phyloP scores from a whole-genome alignment of 2,113 vertebrate genomes.

The Colistium nudipinnis region DNA sequence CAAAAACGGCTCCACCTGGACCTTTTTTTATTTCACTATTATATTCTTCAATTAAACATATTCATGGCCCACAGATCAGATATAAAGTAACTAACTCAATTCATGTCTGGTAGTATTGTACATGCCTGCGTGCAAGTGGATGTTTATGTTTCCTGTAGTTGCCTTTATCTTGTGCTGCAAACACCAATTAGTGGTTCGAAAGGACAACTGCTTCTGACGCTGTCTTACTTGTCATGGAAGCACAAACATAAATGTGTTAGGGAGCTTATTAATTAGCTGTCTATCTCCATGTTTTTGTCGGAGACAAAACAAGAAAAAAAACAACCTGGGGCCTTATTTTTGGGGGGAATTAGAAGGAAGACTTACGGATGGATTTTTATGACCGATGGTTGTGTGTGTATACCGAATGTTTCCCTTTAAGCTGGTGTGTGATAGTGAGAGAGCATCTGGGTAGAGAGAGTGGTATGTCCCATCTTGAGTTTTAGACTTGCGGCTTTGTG shows the following conservation, averaged over 20 bases:
- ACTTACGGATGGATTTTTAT: slow-evolving; percentile 16
- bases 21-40: slow-evolving; percentile 21
- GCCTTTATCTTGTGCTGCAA: slow-evolving; percentile 16
- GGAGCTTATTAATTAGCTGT: slow-evolving; percentile 30
- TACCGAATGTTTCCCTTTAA: slow-evolving; percentile 9
- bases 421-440: neutral
- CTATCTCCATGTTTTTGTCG: slow-evolving; percentile 30
- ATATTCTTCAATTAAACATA: slow-evolving; percentile 1
- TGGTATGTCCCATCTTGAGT: slow-evolving; percentile 39
- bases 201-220: slow-evolving; percentile 16
- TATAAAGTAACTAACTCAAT: neutral
- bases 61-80: slow-evolving; percentile 2
- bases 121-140: too few relatives aligned
- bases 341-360: neutral
- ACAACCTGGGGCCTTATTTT: neutral
- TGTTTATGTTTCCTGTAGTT: too few relatives aligned
- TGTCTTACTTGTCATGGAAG: slow-evolving; percentile 23
- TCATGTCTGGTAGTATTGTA: neutral
- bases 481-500: slow-evolving; percentile 46
- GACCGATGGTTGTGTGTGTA: slow-evolving; percentile 25
- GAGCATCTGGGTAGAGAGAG: neutral
- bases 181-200: slow-evolving; percentile 25
- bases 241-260: slow-evolving; percentile 10
- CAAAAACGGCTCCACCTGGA: slow-evolving; percentile 20
- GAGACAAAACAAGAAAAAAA: slow-evolving; percentile 30